Evolutionary conservation across 1,140 invertebrate genomes (phyloP), one percentile per base, ranked within the genome.

Genomic region (Drosophila eugracilis): DNA sequence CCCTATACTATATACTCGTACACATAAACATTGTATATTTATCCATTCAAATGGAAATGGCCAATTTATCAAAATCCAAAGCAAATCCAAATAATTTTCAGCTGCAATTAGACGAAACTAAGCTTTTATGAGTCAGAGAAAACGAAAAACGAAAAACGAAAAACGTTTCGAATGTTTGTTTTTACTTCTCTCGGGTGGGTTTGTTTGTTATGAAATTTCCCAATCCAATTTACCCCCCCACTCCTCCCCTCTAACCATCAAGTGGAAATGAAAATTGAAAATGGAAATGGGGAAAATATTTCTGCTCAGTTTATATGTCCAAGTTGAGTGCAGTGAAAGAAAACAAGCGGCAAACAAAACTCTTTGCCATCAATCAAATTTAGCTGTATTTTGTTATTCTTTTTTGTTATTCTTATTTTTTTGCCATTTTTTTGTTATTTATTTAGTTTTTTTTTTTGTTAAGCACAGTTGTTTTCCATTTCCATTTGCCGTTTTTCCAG

Each of bases 291-390:
- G 32, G 21, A 19, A 15, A 42, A 66, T 69, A 53, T 67, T 63
- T 53, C 36, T 17, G 60, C 21, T 28, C 28, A 10, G 65, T 42
- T 42, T 67, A 67, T 67, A 52, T 67, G 47, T 67, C 10, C 60
- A 36, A 67, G 22, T 17, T 41, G 22, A 69, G 65, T 67, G 65
- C 47, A 67, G 62, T 52, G 45, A 41, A 22, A 49, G 12, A 45
- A 32, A 67, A 67, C 24, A 30, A 32, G 22, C 36, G 22, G 24
- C 41, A 59, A 37, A 45, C 24, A 67, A 50, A 66, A 67, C 30
- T 53, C 62, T 44, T 9, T 36, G 45, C 62, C 65, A 69, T 69
- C 65, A 69, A 67, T 69, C 65, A 69, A 69, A 67, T 67, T 65
- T 65, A 12, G 30, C 19, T 65, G 1, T 24, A 36, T 22, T 14